A percentile compares a stretch with the other conserved stretches of the same genome.
phyloP scores from a whole-genome alignment of 2,797 vertebrate genomes.

The Lates japonicus region DNA sequence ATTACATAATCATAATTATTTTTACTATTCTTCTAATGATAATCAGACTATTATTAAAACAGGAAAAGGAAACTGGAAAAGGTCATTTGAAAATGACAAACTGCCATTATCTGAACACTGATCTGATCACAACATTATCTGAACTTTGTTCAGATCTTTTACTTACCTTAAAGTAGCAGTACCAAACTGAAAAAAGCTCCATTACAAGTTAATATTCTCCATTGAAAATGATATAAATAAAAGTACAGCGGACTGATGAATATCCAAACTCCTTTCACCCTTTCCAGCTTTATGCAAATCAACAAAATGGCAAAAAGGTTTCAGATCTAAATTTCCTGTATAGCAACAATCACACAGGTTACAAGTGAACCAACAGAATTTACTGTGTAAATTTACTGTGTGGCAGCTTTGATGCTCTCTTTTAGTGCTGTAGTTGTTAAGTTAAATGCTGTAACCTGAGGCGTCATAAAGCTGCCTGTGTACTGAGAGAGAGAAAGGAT shows the following conservation, averaged over 20 bases:
- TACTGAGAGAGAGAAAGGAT: conserved; percentile 28
- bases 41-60: not conserved
- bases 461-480: conserved; percentile 41
- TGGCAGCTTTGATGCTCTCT: conserved; percentile 32
- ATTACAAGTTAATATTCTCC: not conserved
- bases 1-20: not conserved
- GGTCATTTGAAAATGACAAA: not conserved
- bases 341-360: not conserved
- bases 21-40: not conserved
- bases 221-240: not conserved
- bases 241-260: not conserved
- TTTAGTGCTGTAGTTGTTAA: conserved; percentile 41
- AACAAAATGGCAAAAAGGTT: no score
- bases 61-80: not conserved
- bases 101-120: not conserved
- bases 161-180: not conserved
- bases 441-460: conserved; percentile 44
- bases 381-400: not conserved
- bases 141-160: not conserved
- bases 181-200: not conserved
- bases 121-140: not conserved
- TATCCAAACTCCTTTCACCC: no score
- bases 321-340: no score
- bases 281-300: no score
- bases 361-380: not conserved